Percentiles rank a stretch among this genome's conserved stretches.
These are phyloP conservation scores for Hemistola chrysoprasaria DNA, from an alignment of 2,888 invertebrate species.

Conservation along the genomic window DNA sequence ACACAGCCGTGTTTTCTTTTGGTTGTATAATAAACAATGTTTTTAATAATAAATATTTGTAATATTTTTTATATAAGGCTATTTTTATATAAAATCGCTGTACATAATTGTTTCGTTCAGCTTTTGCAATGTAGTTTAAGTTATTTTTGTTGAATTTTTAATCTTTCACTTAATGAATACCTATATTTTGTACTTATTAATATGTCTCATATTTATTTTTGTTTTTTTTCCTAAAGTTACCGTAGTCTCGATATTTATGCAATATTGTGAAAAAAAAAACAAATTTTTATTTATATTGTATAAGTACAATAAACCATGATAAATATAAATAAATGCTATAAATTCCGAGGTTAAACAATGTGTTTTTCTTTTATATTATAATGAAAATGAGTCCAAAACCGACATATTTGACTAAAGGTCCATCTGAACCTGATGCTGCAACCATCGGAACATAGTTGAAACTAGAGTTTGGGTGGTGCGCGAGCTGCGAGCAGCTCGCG, in stretches of 20 bases:
- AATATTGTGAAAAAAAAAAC: constrained; percentile 7
- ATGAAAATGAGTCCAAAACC: too few species aligned
- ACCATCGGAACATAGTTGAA: too few species aligned
- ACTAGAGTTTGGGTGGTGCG: too few species aligned
- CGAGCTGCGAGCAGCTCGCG: too few species aligned
- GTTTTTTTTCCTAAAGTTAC: constrained; percentile 21
- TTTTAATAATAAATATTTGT: constrained; percentile 10
- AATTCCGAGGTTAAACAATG: constrained; percentile 10
- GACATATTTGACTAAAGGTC: too few species aligned
- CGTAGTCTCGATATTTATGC: constrained; percentile 5
- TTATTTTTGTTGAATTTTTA: constrained; percentile 25
- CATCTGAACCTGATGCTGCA: too few species aligned
- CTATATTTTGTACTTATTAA: too few species aligned
- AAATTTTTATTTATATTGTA: constrained; percentile 7
- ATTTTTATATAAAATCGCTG: constrained; percentile 20
- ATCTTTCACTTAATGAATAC: too few species aligned
- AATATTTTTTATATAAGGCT: constrained; percentile 15
- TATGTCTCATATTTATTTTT: constrained; percentile 6
- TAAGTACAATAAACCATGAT: constrained; percentile 19
- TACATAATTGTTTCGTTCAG: constrained; percentile 28
- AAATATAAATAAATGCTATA: constrained; percentile 2
- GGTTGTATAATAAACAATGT: constrained; percentile 7
- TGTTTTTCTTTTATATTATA: constrained; percentile 2
- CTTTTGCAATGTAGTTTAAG: constrained; percentile 21
- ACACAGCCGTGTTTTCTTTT: constrained; percentile 4